These are phyloP conservation scores for Chelmon rostratus DNA, from an alignment of 2,797 vertebrate species.

Conservation along the genomic window DNA sequence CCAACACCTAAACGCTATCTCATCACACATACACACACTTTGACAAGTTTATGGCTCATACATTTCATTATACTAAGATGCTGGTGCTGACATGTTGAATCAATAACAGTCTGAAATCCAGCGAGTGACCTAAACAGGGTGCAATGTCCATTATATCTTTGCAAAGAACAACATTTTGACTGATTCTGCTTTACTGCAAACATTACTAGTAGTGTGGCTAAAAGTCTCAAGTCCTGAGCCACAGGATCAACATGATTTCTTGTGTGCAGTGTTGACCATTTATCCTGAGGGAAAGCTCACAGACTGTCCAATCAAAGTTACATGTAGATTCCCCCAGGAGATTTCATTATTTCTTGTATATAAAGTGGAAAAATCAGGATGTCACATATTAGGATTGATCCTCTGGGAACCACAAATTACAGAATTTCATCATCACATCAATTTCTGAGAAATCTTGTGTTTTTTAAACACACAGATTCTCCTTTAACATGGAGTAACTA, in stretches of 20 bases:
- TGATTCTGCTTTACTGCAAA: background rate
- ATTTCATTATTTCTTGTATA: background rate
- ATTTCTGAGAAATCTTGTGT: no score
- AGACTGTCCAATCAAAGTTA: background rate
- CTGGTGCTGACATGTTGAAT: background rate
- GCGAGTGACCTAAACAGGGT: background rate
- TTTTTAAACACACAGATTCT: no score
- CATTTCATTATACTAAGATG: background rate
- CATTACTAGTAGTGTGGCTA: background rate
- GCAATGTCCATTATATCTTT: background rate
- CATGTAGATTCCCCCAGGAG: no score
- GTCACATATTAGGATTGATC: no score
- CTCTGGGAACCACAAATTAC: no score
- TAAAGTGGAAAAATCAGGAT: background rate
- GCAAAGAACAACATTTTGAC: background rate
- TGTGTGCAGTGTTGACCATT: background rate
- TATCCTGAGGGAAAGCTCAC: background rate
- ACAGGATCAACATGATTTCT: background rate
- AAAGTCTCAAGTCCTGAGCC: background rate
- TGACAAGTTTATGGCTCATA: background rate
- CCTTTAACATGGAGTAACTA: no score
- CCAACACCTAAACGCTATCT: background rate
- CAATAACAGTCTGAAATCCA: background rate
- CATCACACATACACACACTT: background rate
- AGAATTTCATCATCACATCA: no score